These are phyloP conservation scores for Protula sp. DNA, from an alignment of 2,888 invertebrate species.

Conservation along the genomic window DNA sequence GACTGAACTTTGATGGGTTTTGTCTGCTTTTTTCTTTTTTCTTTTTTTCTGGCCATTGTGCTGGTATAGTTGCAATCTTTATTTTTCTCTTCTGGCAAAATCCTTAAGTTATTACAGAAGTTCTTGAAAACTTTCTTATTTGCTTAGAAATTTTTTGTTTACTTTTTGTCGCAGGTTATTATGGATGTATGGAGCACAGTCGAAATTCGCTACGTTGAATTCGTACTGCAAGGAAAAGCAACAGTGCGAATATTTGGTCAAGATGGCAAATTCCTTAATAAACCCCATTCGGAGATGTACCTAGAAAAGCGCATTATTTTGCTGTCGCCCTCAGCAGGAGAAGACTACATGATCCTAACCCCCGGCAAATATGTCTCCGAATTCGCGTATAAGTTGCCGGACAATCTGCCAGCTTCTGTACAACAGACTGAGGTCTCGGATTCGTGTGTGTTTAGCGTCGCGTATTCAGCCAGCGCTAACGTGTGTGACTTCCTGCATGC, in stretches of 20 bases:
- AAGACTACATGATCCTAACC: constrained; percentile 28
- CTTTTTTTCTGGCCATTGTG: too few relatives aligned
- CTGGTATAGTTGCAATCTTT: too few relatives aligned
- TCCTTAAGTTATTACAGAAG: too few relatives aligned
- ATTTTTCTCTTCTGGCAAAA: too few relatives aligned
- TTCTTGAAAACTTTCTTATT: too few relatives aligned
- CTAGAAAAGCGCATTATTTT: constrained; percentile 36
- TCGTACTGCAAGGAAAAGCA: constrained; percentile 36
- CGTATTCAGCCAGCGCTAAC: constrained; percentile 35
- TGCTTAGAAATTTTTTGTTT: too few relatives aligned
- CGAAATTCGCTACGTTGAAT: constrained; percentile 40
- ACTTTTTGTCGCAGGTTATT: too few relatives aligned
- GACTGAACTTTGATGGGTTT: too few relatives aligned
- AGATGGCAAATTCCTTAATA: constrained; percentile 18
- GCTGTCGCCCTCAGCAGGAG: constrained; percentile 33
- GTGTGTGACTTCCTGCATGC: constrained; percentile 42
- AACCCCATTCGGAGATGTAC: constrained; percentile 31
- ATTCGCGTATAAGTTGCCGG: constrained; percentile 37
- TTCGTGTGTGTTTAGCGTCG: constrained; percentile 34
- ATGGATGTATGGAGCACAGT: constrained; percentile 33
- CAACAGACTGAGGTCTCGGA: constrained; percentile 19
- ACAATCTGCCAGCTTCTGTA: constrained; percentile 33
- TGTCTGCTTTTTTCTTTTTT: too few relatives aligned
- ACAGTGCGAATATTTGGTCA: constrained; percentile 23
- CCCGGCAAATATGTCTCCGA: constrained; percentile 41